phyloP scores from a whole-genome alignment of 2,113 vertebrate species.

The Otis tarda region DNA sequence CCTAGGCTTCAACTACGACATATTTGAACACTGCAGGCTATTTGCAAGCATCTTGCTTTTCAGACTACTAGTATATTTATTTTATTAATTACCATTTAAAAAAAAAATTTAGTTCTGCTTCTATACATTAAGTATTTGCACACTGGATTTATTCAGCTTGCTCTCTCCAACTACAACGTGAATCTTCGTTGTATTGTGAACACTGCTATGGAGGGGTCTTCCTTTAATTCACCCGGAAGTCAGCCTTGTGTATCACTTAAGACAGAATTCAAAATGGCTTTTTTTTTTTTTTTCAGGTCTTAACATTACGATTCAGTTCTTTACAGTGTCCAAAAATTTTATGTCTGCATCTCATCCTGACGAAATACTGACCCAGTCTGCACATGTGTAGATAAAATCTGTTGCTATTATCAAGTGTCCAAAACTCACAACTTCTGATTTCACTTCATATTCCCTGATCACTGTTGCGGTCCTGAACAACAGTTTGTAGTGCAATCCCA shows the following conservation, averaged over 20 bases:
- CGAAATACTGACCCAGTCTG: not conserved
- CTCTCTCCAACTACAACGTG: not conserved
- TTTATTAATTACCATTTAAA: not conserved
- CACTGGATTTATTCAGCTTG: not conserved
- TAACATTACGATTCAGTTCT: not conserved
- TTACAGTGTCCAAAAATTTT: not conserved
- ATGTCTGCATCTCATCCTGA: not conserved
- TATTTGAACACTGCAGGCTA: not conserved
- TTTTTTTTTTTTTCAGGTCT: not conserved
- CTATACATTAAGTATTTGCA: not conserved
- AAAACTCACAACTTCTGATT: not conserved
- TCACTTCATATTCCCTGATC: not conserved
- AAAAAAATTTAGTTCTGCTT: not conserved
- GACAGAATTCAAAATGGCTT: not conserved
- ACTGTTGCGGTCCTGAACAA: not conserved
- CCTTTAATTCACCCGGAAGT: not conserved
- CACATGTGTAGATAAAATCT: not conserved
- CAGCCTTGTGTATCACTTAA: too few species aligned
- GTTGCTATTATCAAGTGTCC: not conserved
- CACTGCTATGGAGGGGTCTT: not conserved
- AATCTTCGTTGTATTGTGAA: not conserved
- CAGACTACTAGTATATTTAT: not conserved
- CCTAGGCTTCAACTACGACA: not conserved
- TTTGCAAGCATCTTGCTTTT: not conserved
- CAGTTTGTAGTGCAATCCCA: not conserved